phyloP scores from a whole-genome alignment of 2,797 vertebrate genomes.

The Chelon auratus region DNA sequence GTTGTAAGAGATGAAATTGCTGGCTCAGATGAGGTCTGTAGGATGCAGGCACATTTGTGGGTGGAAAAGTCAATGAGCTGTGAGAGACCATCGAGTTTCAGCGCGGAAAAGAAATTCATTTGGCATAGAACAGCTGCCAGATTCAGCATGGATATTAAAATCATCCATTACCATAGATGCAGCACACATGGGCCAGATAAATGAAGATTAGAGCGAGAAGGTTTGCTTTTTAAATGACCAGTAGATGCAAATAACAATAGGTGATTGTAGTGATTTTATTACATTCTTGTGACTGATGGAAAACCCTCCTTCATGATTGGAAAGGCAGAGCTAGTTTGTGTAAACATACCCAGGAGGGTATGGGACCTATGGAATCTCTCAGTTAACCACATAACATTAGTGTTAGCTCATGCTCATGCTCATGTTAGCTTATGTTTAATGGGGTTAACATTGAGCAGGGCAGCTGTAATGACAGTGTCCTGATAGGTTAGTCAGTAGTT shows the following conservation, averaged over 20 bases:
- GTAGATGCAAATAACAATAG: slow-evolving; percentile 13
- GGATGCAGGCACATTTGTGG: slow-evolving; percentile 9
- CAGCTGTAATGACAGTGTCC: slow-evolving; percentile 1
- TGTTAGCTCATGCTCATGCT: background rate
- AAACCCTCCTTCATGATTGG: slow-evolving; percentile 6
- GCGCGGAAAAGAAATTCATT: slow-evolving; percentile 38
- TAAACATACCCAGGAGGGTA: background rate
- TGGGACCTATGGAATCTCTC: slow-evolving; percentile 1
- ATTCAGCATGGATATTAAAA: slow-evolving; percentile 42
- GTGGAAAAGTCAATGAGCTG: slow-evolving; percentile 48
- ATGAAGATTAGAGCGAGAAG: background rate
- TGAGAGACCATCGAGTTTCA: slow-evolving; percentile 18
- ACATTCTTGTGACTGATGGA: background rate
- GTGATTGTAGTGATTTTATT: background rate
- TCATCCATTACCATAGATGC: slow-evolving; percentile 2
- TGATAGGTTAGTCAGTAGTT: slow-evolving; percentile 16
- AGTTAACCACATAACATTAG: background rate
- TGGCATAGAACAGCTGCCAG: slow-evolving; percentile 30
- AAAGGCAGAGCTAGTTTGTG: background rate
- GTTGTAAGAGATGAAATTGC: slow-evolving; percentile 16
- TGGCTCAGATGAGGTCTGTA: slow-evolving; percentile 6
- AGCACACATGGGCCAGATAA: background rate
- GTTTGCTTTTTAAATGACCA: slow-evolving; percentile 14
- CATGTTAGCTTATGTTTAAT: background rate
- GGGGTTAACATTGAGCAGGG: background rate